Percentiles rank a stretch among this genome's conserved stretches.
Evolutionary conservation across 2,797 vertebrate genomes (phyloP).

Genomic region (Acipenser transmontanus): DNA sequence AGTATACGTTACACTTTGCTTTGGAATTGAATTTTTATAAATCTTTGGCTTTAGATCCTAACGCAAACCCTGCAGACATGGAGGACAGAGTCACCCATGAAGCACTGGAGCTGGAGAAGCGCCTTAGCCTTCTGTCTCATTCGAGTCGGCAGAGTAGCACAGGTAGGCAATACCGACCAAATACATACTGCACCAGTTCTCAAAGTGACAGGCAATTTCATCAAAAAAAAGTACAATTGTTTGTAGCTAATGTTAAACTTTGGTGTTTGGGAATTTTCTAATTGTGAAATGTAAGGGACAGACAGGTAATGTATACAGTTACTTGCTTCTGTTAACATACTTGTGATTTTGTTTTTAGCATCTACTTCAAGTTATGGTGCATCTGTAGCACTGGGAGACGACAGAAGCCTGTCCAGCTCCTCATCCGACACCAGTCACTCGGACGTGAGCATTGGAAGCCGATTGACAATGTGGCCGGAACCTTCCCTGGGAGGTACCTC

Average conservation of each 20-base stretch:
- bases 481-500: constrained; percentile 50
- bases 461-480: constrained; percentile 73
- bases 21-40: too few relatives aligned
- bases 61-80: constrained; percentile 46
- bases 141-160: constrained; percentile 67
- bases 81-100: constrained; percentile 78
- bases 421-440: constrained; percentile 91
- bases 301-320: too few relatives aligned
- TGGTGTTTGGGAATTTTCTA: too few relatives aligned
- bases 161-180: constrained; percentile 53
- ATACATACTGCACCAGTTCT: too few relatives aligned
- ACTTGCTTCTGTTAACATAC: too few relatives aligned
- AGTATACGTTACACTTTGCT: too few relatives aligned
- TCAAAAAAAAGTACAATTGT: too few relatives aligned
- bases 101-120: constrained; percentile 82
- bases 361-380: constrained; percentile 56
- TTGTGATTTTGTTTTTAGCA: constrained; percentile 30
- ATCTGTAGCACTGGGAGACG: constrained; percentile 67
- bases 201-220: too few relatives aligned
- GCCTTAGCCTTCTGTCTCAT: constrained; percentile 83
- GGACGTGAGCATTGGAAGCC: constrained; percentile 74
- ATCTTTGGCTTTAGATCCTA: constrained; percentile 46
- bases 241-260: too few relatives aligned
- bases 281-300: too few relatives aligned
- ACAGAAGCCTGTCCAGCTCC: constrained; percentile 82